phyloP scores from a whole-genome alignment of 1,140 invertebrate species.

The Agrypnia vestita region DNA sequence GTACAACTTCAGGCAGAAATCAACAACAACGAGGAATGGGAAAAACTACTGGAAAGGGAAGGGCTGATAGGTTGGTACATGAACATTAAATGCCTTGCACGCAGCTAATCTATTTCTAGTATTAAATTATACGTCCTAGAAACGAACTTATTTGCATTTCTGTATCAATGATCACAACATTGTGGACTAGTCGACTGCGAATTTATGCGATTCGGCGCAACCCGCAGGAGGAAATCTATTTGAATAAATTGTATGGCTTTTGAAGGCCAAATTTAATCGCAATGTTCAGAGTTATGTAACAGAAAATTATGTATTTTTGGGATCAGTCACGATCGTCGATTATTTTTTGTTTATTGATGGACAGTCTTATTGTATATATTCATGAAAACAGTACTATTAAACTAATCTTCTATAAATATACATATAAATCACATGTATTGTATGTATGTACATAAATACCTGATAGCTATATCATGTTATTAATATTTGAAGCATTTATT shows the following conservation, averaged over 20 bases:
- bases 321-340: neutral
- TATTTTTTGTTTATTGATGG: neutral
- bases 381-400: neutral
- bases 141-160: slow-evolving; percentile 46
- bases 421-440: too few relatives aligned
- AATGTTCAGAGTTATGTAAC: slow-evolving; percentile 11
- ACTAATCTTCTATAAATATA: too few relatives aligned
- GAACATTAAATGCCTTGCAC: slow-evolving; percentile 25
- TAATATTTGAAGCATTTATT: too few relatives aligned
- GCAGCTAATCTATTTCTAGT: slow-evolving; percentile 50
- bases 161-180: slow-evolving; percentile 4
- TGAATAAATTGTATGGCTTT: slow-evolving; percentile 26
- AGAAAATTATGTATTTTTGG: too few relatives aligned
- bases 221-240: slow-evolving; percentile 1
- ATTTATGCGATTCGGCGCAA: slow-evolving; percentile 12
- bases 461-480: too few relatives aligned
- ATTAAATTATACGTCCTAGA: slow-evolving; percentile 28
- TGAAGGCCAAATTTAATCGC: slow-evolving; percentile 14
- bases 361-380: neutral
- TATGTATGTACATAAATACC: too few relatives aligned
- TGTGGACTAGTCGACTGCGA: neutral
- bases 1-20: slow-evolving; percentile 86
- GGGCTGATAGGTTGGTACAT: slow-evolving; percentile 83
- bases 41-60: slow-evolving; percentile 83
- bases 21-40: slow-evolving; percentile 91